These are phyloP conservation scores for Papilio protenor DNA, from an alignment of 2,888 invertebrate species.

Conservation along the genomic window DNA sequence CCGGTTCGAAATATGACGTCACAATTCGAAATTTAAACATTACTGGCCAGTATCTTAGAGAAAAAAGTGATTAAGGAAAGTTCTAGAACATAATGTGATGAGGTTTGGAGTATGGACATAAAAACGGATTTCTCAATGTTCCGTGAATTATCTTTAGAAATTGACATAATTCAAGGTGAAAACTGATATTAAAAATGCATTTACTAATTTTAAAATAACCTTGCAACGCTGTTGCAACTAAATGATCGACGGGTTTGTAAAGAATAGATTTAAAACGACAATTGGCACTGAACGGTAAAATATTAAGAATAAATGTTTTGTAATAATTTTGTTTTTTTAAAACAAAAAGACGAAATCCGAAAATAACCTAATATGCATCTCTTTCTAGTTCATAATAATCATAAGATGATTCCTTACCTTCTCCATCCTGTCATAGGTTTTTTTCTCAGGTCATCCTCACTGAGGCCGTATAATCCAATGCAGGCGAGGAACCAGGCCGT, in stretches of 20 bases:
- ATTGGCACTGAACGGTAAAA: background rate
- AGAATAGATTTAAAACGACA: background rate
- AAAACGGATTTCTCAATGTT: background rate
- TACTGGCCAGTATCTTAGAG: background rate
- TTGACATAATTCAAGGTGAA: constrained; percentile 9
- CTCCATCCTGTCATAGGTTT: constrained; percentile 95
- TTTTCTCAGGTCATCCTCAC: constrained; percentile 90
- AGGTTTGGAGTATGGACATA: background rate
- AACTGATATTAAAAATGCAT: constrained; percentile 35
- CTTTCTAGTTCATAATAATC: background rate
- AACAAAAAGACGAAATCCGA: background rate
- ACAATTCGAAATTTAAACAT: background rate
- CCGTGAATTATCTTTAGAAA: background rate
- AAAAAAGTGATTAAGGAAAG: background rate
- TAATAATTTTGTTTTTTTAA: background rate
- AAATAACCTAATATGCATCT: background rate
- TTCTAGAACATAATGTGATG: background rate
- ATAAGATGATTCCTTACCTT: constrained; percentile 85
- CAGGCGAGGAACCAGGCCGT: constrained; percentile 94
- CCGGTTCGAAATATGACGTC: background rate
- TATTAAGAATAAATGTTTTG: background rate
- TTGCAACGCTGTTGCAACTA: constrained; percentile 18
- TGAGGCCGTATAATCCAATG: constrained; percentile 91
- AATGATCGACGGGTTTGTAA: background rate
- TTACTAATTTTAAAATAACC: constrained; percentile 21